phyloP scores from a whole-genome alignment of 2,797 vertebrate species.

The Centroberyx gerrardi region DNA sequence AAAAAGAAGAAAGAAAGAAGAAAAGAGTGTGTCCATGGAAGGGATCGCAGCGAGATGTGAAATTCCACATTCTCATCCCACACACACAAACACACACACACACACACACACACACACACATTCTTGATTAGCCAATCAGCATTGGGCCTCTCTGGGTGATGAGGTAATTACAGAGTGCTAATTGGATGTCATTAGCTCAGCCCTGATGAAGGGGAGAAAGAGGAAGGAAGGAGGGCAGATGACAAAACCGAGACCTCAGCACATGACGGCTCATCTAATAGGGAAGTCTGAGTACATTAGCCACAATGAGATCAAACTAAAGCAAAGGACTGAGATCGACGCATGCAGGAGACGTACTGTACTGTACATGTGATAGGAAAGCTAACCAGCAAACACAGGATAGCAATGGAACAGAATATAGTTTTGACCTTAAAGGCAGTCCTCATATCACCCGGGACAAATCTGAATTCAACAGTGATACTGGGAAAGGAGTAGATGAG shows the following conservation, averaged over 20 bases:
- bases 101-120: neutral
- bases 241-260: conserved; percentile 37
- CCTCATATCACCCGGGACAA: too few relatives aligned
- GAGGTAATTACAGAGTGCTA: conserved; percentile 72
- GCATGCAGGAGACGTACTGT: neutral
- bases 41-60: conserved; percentile 19
- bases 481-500: conserved; percentile 1
- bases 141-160: conserved; percentile 54
- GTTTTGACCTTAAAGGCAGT: too few relatives aligned
- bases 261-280: conserved; percentile 18
- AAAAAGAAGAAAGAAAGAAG: conserved; percentile 21
- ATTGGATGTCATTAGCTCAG: conserved; percentile 73
- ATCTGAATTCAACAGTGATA: neutral
- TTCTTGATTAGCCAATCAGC: conserved; percentile 66
- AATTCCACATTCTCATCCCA: conserved; percentile 32
- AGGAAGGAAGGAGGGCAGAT: conserved; percentile 27
- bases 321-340: neutral
- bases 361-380: neutral
- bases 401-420: neutral
- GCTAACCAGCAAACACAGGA: too few relatives aligned
- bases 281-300: conserved; percentile 11
- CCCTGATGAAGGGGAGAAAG: conserved; percentile 4
- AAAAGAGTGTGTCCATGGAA: neutral
- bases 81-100: neutral
- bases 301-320: conserved; percentile 7